These are phyloP conservation scores for Natator depressus DNA, from an alignment of 2,113 vertebrate species.

Conservation along the genomic window DNA sequence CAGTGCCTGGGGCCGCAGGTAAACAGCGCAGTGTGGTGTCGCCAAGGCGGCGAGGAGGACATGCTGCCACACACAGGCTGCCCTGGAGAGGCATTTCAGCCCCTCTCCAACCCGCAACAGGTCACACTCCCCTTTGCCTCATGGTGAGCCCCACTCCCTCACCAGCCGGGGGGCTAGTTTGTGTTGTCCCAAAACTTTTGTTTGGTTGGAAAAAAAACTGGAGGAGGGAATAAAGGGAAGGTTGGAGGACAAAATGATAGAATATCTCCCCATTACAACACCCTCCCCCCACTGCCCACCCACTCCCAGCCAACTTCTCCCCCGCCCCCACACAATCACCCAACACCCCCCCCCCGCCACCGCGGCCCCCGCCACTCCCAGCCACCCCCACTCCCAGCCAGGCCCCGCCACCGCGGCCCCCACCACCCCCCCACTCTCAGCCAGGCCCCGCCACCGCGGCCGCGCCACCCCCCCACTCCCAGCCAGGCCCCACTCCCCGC, in stretches of 20 bases:
- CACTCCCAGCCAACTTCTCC: background rate
- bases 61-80: too few species aligned
- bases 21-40: too few species aligned
- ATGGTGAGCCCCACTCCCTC: background rate
- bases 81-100: background rate
- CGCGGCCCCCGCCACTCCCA: fast-evolving
- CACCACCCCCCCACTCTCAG: fast-evolving
- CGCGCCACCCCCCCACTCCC: background rate
- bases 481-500: too few species aligned
- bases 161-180: too few species aligned
- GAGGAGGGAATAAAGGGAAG: background rate
- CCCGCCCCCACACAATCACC: background rate
- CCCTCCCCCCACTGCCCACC: background rate
- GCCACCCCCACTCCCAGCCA: background rate
- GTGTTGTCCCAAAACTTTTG: background rate
- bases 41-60: too few species aligned
- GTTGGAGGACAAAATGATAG: fast-evolving
- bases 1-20: too few species aligned
- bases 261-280: background rate
- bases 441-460: background rate
- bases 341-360: background rate
- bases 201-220: background rate
- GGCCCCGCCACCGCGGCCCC: too few species aligned
- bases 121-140: background rate
- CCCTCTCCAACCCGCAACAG: too few species aligned